phyloP scores from a whole-genome alignment of 2,113 vertebrate species.

The Dipodomys stephensi region DNA sequence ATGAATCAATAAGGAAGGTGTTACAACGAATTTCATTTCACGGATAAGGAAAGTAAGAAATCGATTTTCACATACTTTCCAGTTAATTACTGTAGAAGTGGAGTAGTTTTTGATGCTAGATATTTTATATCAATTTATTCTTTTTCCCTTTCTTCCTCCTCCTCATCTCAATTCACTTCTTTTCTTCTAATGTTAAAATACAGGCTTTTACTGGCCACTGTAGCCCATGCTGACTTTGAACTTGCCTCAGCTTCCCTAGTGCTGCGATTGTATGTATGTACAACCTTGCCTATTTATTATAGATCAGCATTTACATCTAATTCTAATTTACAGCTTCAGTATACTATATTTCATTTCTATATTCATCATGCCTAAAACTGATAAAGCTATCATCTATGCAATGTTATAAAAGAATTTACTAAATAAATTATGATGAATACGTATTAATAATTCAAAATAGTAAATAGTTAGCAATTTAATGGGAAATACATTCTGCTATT shows the following conservation, averaged over 20 bases:
- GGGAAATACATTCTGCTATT: constrained; percentile 6
- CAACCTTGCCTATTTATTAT: too few relatives aligned
- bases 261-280: too few relatives aligned
- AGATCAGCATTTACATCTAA: not conserved
- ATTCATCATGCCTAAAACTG: not conserved
- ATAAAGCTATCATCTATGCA: not conserved
- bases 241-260: too few relatives aligned
- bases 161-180: too few relatives aligned
- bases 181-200: too few relatives aligned
- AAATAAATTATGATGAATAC: constrained; percentile 15
- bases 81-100: not conserved
- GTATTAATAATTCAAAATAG: constrained; percentile 49
- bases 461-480: not conserved
- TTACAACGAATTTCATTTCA: not conserved
- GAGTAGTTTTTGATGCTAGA: too few relatives aligned
- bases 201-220: too few relatives aligned
- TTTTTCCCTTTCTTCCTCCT: too few relatives aligned
- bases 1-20: not conserved
- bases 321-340: not conserved
- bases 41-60: constrained; percentile 13
- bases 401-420: not conserved
- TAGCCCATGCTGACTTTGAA: too few relatives aligned
- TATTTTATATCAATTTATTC: too few relatives aligned
- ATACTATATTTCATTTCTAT: constrained; percentile 32
- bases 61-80: not conserved